These are phyloP conservation scores for Drosophila truncata DNA, from an alignment of 1,140 invertebrate species.

Conservation along the genomic window DNA sequence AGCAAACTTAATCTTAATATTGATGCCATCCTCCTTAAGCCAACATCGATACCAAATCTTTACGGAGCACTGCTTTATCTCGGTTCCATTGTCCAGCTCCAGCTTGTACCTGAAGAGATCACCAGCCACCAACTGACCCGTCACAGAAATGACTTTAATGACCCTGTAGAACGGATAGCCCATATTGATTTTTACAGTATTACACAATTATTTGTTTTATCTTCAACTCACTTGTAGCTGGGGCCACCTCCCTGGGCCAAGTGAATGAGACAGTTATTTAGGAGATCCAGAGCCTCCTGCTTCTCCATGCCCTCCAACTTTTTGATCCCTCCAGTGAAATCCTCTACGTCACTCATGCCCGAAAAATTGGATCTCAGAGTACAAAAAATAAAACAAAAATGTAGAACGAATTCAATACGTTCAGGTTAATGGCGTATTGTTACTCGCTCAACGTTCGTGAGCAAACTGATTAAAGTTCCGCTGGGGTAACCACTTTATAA, in stretches of 20 bases:
- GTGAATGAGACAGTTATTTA: slow-evolving; percentile 27
- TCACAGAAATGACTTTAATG: slow-evolving; percentile 57
- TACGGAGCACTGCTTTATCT: slow-evolving; percentile 47
- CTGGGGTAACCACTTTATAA: slow-evolving; percentile 2
- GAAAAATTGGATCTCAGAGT: too few species aligned
- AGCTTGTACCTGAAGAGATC: slow-evolving; percentile 42
- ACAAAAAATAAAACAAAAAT: not conserved
- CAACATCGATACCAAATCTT: slow-evolving; percentile 60
- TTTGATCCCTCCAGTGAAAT: not conserved
- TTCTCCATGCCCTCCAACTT: slow-evolving; percentile 11
- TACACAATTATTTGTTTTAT: not conserved
- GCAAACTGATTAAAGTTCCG: slow-evolving; percentile 7
- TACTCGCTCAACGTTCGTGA: not conserved
- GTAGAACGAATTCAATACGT: not conserved
- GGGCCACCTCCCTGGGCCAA: slow-evolving; percentile 40
- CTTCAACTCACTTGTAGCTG: slow-evolving; percentile 40
- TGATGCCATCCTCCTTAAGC: slow-evolving; percentile 56
- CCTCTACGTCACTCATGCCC: not conserved
- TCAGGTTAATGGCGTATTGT: not conserved
- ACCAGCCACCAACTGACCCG: slow-evolving; percentile 67
- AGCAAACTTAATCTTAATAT: slow-evolving; percentile 52
- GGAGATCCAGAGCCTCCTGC: slow-evolving; percentile 9
- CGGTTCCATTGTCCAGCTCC: slow-evolving; percentile 58
- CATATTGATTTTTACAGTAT: not conserved
- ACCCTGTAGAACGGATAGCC: slow-evolving; percentile 21